Evolutionary conservation across 1,140 invertebrate species (phyloP), one percentile per base, ranked within the genome.

Genomic region (Steinernema khuongi): DNA sequence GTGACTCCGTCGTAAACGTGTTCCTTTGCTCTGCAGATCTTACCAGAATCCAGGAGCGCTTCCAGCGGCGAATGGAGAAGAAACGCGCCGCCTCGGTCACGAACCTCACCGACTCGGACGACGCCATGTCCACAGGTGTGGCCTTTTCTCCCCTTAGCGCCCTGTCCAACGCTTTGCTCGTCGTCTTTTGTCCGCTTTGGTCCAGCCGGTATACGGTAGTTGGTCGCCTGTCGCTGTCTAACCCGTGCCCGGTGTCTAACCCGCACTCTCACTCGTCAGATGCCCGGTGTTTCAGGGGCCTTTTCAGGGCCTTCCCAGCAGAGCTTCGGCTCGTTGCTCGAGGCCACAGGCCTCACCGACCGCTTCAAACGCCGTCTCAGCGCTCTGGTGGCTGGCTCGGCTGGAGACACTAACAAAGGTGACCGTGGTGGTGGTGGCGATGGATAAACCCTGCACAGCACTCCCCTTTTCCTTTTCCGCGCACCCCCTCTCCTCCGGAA

Each of bases 41-140:
- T 72, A 73, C 30, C 68, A 84, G 82, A 68, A 78, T 85, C 33
- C 82, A 84, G 74, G 83, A 84, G 71, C 81, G 83, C 28, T 84
- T 84, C 74, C 78, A 78, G 66, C 78, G 83, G 26, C 80, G 83
- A 28, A 83, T 84, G 74, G 82, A 84, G 67, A 71, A 81, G 31
- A 85, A 85, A 70, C 74, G 82, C 26, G 66, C 70, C 22, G 78
- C 80, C 30, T 76, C 78, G 32, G 68, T 80, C 36, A 32, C 68
- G 50, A 60, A 60, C 32, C 74, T 76, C 69, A 44, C 32, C 26
- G 68, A 70, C 31, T 36, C 68, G 18, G 36, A 73, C 68, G 80
- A 79, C 30, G 77, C 71, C 14, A 60, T 60, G 7, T 60, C 50
- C 11, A 60, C 50, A 60, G 50, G 50, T 60, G 50, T 60, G 50